These are phyloP conservation scores for Gastrophysa polygoni DNA, from an alignment of 2,888 invertebrate genomes.

Conservation along the genomic window DNA sequence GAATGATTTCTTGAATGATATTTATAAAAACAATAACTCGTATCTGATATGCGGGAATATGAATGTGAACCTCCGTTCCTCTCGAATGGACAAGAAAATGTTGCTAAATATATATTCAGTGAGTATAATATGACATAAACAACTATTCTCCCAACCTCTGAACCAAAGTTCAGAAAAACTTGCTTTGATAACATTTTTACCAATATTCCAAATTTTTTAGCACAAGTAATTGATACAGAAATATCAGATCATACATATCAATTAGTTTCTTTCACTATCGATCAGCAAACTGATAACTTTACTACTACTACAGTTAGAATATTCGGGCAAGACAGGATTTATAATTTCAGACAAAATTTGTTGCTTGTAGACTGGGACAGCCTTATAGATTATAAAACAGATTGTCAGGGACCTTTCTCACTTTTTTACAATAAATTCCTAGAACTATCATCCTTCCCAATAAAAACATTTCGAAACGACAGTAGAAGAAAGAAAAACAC, in stretches of 20 bases:
- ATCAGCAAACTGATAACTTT: neutral
- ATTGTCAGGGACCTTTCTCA: neutral
- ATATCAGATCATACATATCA: neutral
- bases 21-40: neutral
- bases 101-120: too few species aligned
- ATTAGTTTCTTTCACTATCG: neutral
- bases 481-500: neutral
- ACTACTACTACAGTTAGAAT: neutral
- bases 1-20: neutral
- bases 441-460: neutral
- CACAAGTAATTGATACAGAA: neutral
- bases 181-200: too few species aligned
- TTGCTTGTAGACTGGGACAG: neutral
- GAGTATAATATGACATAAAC: too few species aligned
- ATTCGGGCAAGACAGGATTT: neutral
- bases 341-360: neutral
- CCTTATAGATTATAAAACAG: neutral
- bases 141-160: too few species aligned
- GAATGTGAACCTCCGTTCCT: too few species aligned
- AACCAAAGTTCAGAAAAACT: too few species aligned
- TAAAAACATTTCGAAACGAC: neutral
- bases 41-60: neutral
- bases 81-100: too few species aligned
- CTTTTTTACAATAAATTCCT: neutral
- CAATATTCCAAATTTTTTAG: neutral